Base-by-base conservation (phyloP, 1,140 invertebrate genomes). In the Drosophila melanica region DNA sequence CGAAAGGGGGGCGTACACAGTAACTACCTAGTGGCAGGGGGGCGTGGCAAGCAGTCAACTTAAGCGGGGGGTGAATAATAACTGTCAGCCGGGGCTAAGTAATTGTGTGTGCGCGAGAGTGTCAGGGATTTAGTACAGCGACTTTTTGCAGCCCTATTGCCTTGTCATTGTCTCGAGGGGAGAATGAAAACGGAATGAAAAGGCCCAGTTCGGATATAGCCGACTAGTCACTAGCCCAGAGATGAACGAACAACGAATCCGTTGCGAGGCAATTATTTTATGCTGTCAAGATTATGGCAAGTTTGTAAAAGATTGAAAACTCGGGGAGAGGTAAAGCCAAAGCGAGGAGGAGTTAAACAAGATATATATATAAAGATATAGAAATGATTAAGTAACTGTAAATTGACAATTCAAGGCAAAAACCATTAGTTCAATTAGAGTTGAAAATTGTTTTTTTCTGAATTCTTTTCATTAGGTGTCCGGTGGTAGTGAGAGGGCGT, bases 101-200 rank as follows among this genome's bases (percentile, higher is more conserved):
- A n/a, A n/a, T n/a, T 23, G 20, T 23, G 20, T 23, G 20, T 23
- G 20, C 4, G 20, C 59, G 50, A 63, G 20, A 60, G 47, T 68
- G 39, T 73, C 64, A 60, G 64, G 48, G 63, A 58, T 53, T 67
- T 60, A 60, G 27, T 39, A 47, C 20, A 68, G 18, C 47, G 70
- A 62, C 55, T 62, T 62, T 68, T 68, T 63, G 20, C 63, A 59
- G 69, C 53, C 63, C 58, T 72, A 72, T 72, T 72, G 69, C 69
- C 54, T 39, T 59, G 69, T 71, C 69, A 71, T 71, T 66, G 62
- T 71, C 44, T 65, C 23, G 4, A 14, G 9, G 14, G 0, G 2
- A 12, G 9, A 10, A 20, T 0, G 11, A 14, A 35, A 53, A n/a
- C 10, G 11, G 8, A 11, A 45, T 1, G 20, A 4, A 6, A 9